A percentile compares a stretch with the other conserved stretches of the same genome.
phyloP scores from a whole-genome alignment of 2,888 invertebrate genomes.

The Limnephilus auricula region DNA sequence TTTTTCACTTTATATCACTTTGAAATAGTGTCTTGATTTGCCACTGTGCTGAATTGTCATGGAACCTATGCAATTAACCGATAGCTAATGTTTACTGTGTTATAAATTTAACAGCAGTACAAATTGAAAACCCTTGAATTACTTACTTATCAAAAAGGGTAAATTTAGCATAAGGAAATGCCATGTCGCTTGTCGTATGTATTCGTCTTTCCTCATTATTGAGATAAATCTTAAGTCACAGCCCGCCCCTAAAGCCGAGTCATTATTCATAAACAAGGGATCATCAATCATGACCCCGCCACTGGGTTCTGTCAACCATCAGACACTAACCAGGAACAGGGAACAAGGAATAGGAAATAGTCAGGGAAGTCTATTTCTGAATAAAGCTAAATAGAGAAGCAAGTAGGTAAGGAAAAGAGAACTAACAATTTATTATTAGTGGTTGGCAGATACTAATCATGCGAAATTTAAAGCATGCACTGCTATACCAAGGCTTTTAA shows the following conservation, averaged over 20 bases:
- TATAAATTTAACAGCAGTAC: background rate
- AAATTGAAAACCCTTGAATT: background rate
- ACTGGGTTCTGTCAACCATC: background rate
- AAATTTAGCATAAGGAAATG: background rate
- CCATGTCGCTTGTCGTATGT: background rate
- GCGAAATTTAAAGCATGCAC: no score
- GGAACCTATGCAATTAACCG: no score
- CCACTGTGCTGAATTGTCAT: no score
- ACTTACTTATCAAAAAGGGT: background rate
- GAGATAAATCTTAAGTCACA: background rate
- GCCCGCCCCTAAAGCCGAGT: constrained; percentile 14
- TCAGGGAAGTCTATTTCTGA: background rate
- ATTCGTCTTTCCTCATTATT: background rate
- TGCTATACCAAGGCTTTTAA: no score
- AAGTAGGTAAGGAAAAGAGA: background rate
- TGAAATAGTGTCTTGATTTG: no score
- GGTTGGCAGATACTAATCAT: background rate
- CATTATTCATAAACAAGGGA: constrained; percentile 23
- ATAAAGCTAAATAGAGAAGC: background rate
- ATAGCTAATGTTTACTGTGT: background rate
- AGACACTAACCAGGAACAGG: background rate
- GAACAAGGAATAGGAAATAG: background rate
- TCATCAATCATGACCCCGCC: background rate
- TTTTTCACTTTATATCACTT: no score
- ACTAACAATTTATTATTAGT: background rate